Evolutionary conservation across 2,797 vertebrate genomes (phyloP).

Genomic region (Xerus rutilus): DNA sequence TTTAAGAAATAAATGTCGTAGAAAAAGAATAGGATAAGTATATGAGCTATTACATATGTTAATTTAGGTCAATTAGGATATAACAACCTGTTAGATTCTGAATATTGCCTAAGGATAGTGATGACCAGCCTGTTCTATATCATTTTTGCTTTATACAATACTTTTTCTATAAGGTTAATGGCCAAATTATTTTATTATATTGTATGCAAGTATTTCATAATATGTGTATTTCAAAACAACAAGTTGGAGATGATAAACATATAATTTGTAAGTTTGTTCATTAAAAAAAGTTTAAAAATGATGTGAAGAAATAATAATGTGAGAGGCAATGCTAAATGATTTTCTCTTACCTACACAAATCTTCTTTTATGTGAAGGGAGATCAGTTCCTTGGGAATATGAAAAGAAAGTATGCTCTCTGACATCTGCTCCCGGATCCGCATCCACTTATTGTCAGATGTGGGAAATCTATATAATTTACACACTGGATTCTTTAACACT

Average conservation of each 20-base stretch:
- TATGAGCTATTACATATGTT: background rate
- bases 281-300: background rate
- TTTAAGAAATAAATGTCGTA: background rate
- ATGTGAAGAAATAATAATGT: background rate
- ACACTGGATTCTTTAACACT: slow-evolving; percentile 97
- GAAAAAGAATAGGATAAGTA: background rate
- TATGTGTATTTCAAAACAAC: background rate
- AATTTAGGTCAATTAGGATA: background rate
- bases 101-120: background rate
- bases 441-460: slow-evolving; percentile 98
- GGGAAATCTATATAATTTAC: slow-evolving; percentile 97
- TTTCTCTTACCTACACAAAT: slow-evolving; percentile 94
- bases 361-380: slow-evolving; percentile 95
- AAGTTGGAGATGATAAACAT: background rate
- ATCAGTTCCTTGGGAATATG: slow-evolving; percentile 97
- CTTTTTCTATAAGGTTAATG: background rate
- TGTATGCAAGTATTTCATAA: background rate
- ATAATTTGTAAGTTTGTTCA: background rate
- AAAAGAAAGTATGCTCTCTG: slow-evolving; percentile 96
- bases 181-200: too few species aligned
- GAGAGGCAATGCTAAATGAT: background rate
- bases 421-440: slow-evolving; percentile 97
- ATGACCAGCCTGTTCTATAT: background rate
- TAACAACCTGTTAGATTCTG: background rate
- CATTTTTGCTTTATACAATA: background rate